Percentiles rank a stretch among this genome's conserved stretches.
Conservation (phyloP, 2,797 vertebrate species). For the Nannoperca australis region DNA sequence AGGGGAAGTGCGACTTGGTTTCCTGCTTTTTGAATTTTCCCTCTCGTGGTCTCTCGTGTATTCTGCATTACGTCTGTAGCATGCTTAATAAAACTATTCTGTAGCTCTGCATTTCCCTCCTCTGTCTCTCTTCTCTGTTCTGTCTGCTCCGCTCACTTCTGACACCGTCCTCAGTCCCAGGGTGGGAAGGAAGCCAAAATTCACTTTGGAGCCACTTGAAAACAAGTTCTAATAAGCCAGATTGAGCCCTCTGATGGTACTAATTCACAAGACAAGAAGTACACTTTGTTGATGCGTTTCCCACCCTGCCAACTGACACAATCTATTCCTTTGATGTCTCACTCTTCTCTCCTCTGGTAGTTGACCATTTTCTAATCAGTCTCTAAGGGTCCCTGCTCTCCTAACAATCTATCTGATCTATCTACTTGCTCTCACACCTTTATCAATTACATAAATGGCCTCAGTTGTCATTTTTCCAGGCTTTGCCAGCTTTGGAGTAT, state of each 20-base stretch:
- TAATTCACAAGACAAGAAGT: conserved; percentile 56
- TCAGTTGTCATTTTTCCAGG: conserved; percentile 29
- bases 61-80: conserved; percentile 95
- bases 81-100: conserved; percentile 99
- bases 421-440: conserved; percentile 40
- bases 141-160: conserved; percentile 87
- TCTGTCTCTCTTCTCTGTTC: conserved; percentile 85
- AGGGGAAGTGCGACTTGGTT: conserved; percentile 89
- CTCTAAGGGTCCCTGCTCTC: conserved; percentile 85
- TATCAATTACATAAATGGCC: conserved; percentile 48
- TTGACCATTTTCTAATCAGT: conserved; percentile 85
- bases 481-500: conserved; percentile 3
- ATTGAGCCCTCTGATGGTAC: conserved; percentile 51
- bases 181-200: conserved; percentile 84
- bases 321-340: conserved; percentile 85
- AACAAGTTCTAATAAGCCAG: conserved; percentile 43
- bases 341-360: conserved; percentile 82
- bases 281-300: conserved; percentile 74
- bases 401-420: conserved; percentile 53
- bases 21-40: conserved; percentile 78
- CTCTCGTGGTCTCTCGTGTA: conserved; percentile 77
- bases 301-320: conserved; percentile 88
- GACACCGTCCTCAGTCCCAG: conserved; percentile 86
- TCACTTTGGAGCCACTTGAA: conserved; percentile 51
- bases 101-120: conserved; percentile 92